These are phyloP conservation scores for Irena cyanogastra DNA, from an alignment of 2,113 vertebrate genomes.

Conservation along the genomic window DNA sequence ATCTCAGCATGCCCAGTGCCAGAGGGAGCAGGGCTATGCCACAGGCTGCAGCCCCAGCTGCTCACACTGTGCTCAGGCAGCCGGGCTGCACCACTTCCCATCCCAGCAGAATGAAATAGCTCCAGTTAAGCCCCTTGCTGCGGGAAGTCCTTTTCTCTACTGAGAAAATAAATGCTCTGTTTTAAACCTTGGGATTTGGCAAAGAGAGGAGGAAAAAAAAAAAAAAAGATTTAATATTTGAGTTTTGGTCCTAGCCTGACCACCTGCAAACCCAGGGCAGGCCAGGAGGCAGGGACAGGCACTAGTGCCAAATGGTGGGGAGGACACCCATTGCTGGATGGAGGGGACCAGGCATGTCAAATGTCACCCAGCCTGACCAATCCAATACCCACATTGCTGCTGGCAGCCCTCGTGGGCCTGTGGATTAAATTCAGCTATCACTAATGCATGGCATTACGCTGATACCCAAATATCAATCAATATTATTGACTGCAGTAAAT, in stretches of 20 bases:
- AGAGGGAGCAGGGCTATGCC: background rate
- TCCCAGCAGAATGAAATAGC: background rate
- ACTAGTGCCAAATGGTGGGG: background rate
- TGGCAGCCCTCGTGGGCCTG: background rate
- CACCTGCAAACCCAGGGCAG: background rate
- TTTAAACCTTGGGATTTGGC: background rate
- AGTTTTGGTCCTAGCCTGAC: background rate
- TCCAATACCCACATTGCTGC: background rate
- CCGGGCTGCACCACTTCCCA: background rate
- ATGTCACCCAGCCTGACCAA: background rate
- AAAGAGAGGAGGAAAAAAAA: background rate
- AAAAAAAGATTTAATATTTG: background rate
- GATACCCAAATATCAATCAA: slow-evolving; percentile 50
- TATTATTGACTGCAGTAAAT: slow-evolving; percentile 54
- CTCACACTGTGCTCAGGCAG: background rate
- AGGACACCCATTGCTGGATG: background rate
- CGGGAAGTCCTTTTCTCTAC: background rate
- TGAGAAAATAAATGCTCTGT: background rate
- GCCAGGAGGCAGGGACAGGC: background rate
- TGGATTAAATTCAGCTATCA: background rate
- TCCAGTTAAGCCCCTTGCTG: background rate
- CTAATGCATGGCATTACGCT: background rate
- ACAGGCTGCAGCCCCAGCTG: background rate
- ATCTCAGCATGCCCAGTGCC: background rate
- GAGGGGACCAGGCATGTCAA: background rate